Percentiles rank a stretch among this genome's conserved stretches.
Evolutionary conservation across 2,888 invertebrate species (phyloP).

Genomic region (Ditula angustiorana): DNA sequence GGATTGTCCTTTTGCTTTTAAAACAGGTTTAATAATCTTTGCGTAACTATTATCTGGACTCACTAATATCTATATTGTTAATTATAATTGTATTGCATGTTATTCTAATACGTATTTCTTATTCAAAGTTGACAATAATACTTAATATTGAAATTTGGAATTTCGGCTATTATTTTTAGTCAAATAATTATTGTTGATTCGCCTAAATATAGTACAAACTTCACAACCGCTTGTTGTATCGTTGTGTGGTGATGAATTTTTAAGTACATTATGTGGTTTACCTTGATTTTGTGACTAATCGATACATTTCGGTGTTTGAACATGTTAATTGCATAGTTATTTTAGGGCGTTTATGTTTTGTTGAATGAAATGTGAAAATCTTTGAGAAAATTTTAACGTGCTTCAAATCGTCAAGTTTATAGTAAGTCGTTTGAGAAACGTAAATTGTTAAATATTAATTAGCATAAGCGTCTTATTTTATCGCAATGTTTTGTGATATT

Average conservation of each 20-base stretch:
- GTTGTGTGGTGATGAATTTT: background rate
- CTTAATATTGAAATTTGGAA: background rate
- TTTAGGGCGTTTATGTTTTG: background rate
- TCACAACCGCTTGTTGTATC: constrained; percentile 36
- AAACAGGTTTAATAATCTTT: background rate
- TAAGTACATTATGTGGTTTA: background rate
- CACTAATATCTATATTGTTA: background rate
- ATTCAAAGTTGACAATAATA: background rate
- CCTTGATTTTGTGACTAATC: background rate
- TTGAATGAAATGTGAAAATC: background rate
- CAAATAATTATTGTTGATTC: constrained; percentile 49
- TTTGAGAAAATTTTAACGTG: background rate
- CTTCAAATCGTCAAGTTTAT: background rate
- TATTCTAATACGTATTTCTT: background rate
- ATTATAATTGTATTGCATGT: background rate
- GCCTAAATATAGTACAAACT: constrained; percentile 78
- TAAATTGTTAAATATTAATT: constrained; percentile 10
- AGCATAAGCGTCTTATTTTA: constrained; percentile 46
- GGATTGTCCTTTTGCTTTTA: no score
- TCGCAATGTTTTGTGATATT: constrained; percentile 60
- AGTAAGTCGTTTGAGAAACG: no score
- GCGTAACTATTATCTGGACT: background rate
- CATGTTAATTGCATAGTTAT: background rate
- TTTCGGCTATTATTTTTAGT: constrained; percentile 30
- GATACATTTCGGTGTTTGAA: background rate